These are phyloP conservation scores for Lanius collurio DNA, from an alignment of 2,113 vertebrate species.

Conservation along the genomic window DNA sequence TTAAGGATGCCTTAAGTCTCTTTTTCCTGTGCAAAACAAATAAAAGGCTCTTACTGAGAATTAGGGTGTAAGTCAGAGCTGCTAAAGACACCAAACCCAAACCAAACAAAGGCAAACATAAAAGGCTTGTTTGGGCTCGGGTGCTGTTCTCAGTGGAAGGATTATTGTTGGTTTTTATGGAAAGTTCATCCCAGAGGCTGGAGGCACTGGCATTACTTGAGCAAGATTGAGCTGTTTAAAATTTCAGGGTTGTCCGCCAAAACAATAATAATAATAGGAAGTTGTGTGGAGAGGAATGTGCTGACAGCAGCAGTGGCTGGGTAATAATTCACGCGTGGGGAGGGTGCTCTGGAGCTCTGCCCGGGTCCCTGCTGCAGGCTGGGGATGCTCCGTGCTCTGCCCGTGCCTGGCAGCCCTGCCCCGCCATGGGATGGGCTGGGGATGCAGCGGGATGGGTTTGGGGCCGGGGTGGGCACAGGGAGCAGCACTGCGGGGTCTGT, in stretches of 20 bases:
- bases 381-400: constrained; percentile 42
- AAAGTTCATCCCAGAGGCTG: constrained; percentile 62
- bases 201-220: constrained; percentile 42
- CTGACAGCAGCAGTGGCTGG: constrained; percentile 70
- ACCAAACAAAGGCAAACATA: background rate
- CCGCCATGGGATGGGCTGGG: background rate
- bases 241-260: constrained; percentile 68
- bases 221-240: constrained; percentile 71
- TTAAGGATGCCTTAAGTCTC: background rate
- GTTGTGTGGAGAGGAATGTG: constrained; percentile 68
- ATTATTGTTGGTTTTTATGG: constrained; percentile 19
- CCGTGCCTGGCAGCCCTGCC: background rate
- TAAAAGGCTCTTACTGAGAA: constrained; percentile 1
- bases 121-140: background rate
- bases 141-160: background rate
- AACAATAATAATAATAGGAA: constrained; percentile 67
- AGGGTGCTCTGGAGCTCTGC: constrained; percentile 66
- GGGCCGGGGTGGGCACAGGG: background rate
- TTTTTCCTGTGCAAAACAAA: background rate
- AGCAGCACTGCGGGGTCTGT: background rate
- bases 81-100: background rate
- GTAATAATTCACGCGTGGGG: constrained; percentile 69
- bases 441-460: background rate
- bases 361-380: constrained; percentile 55
- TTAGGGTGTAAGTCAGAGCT: background rate